Evolutionary conservation across 2,113 vertebrate species (phyloP), one percentile per base, ranked within the genome.

Genomic region (Pedetes capensis): DNA sequence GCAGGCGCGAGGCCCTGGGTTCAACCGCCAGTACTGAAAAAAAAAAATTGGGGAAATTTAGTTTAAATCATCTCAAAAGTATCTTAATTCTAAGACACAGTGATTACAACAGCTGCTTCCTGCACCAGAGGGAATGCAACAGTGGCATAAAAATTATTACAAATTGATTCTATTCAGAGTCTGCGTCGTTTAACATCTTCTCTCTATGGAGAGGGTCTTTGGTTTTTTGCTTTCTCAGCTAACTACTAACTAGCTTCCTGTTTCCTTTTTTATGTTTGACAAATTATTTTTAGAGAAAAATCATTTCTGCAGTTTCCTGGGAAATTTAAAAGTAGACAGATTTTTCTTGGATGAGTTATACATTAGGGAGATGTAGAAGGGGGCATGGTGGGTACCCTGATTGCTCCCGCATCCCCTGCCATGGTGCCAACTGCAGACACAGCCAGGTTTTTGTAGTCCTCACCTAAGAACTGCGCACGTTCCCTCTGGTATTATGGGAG

Each of bases 1-100:
- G n/a, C n/a, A n/a, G n/a, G n/a, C n/a, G n/a, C n/a, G n/a, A n/a
- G n/a, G n/a, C n/a, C n/a, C n/a, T n/a, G n/a, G n/a, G n/a, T n/a
- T n/a, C n/a, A n/a, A n/a, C n/a, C n/a, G n/a, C n/a, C n/a, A n/a
- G n/a, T n/a, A n/a, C n/a, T n/a, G n/a, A n/a, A 88, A 84, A 84
- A 82, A 78, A 61, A 64, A 20, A 25, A 6, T 68, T 64, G 49
- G 51, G 79, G 42, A 51, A 55, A 6, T 88, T 96, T 95, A 47
- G 37, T 92, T 90, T 51, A 51, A 89, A 74, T 96, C 89, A 87
- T 94, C 87, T 66, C 13, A 68, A 39, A 76, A 82, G 82, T 87
- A 69, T 47, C 79, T 87, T 88, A 32, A 66, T 87, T 79, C 37
- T 8, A 75, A 66, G 51, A 64, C 5, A 42, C 11, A 27, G 91